Evolutionary conservation across 2,888 invertebrate genomes (phyloP).

Genomic region (Allophyes oxyacanthae): DNA sequence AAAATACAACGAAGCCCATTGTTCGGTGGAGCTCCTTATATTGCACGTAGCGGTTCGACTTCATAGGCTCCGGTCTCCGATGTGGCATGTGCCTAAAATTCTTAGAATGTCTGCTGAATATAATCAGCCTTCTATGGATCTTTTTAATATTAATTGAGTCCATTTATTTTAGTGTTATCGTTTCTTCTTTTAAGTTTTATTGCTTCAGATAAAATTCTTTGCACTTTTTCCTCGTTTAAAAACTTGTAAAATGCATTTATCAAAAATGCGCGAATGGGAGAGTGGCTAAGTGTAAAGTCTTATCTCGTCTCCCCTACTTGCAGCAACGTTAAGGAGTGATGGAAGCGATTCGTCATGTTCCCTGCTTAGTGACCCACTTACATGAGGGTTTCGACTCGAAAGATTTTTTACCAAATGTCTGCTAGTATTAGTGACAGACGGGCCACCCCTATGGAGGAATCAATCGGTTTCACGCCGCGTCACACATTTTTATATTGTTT

Average conservation of each 20-base stretch:
- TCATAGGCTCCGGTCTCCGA: constrained; percentile 72
- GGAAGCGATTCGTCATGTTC: constrained; percentile 83
- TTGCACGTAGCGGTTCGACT: constrained; percentile 81
- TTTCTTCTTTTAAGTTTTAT: constrained; percentile 41
- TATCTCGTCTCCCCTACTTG: constrained; percentile 74
- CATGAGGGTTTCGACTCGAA: constrained; percentile 62
- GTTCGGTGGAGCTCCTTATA: constrained; percentile 82
- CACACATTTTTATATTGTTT: constrained; percentile 70
- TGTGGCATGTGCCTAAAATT: constrained; percentile 77
- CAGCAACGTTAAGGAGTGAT: constrained; percentile 76
- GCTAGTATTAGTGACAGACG: constrained; percentile 61
- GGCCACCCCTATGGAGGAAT: constrained; percentile 70
- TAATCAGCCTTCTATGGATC: constrained; percentile 73
- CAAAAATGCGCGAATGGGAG: constrained; percentile 62
- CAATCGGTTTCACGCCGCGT: constrained; percentile 73
- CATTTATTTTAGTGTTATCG: constrained; percentile 44
- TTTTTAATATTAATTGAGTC: constrained; percentile 70
- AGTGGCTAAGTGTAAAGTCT: constrained; percentile 74
- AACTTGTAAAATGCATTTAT: constrained; percentile 64
- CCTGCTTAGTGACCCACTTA: constrained; percentile 80
- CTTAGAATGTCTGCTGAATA: constrained; percentile 82
- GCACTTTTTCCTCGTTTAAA: constrained; percentile 39
- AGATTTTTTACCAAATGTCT: constrained; percentile 68
- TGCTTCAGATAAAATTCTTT: constrained; percentile 33
- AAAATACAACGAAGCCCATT: constrained; percentile 80